Percentiles rank a stretch among this genome's conserved stretches.
These are phyloP conservation scores for Drosophila ananassae DNA, from an alignment of 1,140 invertebrate genomes.

Conservation along the genomic window DNA sequence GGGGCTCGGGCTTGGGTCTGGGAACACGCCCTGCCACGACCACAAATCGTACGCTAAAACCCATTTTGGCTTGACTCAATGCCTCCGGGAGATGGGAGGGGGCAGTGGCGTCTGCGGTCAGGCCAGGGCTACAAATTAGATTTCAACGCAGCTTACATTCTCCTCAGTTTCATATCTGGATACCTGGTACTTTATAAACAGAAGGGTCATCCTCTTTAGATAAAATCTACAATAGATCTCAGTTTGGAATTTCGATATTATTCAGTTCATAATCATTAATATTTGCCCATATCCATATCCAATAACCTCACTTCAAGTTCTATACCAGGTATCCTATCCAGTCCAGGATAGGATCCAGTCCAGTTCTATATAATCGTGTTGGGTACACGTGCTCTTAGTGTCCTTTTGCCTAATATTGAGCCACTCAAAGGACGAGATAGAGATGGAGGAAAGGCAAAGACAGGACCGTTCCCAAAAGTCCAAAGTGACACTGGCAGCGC, in stretches of 20 bases:
- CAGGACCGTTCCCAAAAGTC: conserved; percentile 41
- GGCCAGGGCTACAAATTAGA: conserved; percentile 68
- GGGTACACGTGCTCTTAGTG: not conserved
- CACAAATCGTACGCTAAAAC: conserved; percentile 74
- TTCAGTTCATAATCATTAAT: no score
- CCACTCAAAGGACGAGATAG: conserved; percentile 16
- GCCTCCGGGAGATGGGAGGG: conserved; percentile 12
- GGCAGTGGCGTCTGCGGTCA: conserved; percentile 29
- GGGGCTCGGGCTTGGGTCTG: conserved; percentile 6
- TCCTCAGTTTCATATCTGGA: conserved; percentile 1
- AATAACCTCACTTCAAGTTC: no score
- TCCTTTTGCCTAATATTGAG: conserved; percentile 19
- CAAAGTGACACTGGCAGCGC: conserved; percentile 65
- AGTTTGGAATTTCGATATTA: no score
- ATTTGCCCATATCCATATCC: no score
- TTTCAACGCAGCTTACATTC: conserved; percentile 73
- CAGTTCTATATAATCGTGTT: not conserved
- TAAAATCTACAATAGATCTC: no score
- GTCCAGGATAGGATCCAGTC: no score
- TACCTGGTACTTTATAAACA: conserved; percentile 13
- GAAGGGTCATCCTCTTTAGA: not conserved
- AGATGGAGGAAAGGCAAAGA: conserved; percentile 11
- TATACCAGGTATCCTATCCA: conserved; percentile 1
- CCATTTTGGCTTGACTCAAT: conserved; percentile 62
- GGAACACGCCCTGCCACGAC: conserved; percentile 20